A percentile compares a stretch with the other conserved stretches of the same genome.
phyloP scores from a whole-genome alignment of 2,888 invertebrate species.

The Torymus aiolomorphi region DNA sequence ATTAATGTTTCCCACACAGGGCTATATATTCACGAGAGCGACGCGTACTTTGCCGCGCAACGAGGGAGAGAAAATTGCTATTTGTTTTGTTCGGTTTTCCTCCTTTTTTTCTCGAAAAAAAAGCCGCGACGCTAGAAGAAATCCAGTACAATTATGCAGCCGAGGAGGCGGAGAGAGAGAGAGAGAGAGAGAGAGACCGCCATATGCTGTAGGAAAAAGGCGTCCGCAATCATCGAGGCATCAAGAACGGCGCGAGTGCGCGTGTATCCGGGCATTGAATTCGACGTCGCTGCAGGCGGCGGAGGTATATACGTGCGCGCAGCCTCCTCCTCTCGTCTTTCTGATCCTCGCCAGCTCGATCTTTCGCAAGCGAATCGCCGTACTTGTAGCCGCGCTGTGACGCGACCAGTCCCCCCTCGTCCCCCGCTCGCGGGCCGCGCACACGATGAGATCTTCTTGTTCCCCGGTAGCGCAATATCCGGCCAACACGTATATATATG shows the following conservation, averaged over 20 bases:
- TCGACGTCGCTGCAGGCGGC: slow-evolving; percentile 56
- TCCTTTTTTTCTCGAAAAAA: background rate
- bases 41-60: no score
- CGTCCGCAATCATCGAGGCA: slow-evolving; percentile 47
- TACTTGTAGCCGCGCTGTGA: no score
- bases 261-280: slow-evolving; percentile 72
- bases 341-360: no score
- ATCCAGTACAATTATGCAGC: slow-evolving; percentile 22
- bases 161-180: background rate
- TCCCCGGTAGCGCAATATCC: slow-evolving; percentile 29
- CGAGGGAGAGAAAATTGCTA: no score
- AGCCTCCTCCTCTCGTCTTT: slow-evolving; percentile 21
- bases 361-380: slow-evolving; percentile 18
- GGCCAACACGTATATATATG: slow-evolving; percentile 2
- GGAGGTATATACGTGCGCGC: background rate
- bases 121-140: slow-evolving; percentile 4
- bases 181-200: slow-evolving; percentile 5
- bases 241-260: slow-evolving; percentile 55
- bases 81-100: no score
- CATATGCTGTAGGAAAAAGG: slow-evolving; percentile 8
- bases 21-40: no score
- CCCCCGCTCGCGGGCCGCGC: background rate
- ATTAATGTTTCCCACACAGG: no score
- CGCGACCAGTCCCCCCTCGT: no score
- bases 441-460: slow-evolving; percentile 21